Conservation (phyloP, 2,888 invertebrate genomes). For the Lycophotia porphyrea region DNA sequence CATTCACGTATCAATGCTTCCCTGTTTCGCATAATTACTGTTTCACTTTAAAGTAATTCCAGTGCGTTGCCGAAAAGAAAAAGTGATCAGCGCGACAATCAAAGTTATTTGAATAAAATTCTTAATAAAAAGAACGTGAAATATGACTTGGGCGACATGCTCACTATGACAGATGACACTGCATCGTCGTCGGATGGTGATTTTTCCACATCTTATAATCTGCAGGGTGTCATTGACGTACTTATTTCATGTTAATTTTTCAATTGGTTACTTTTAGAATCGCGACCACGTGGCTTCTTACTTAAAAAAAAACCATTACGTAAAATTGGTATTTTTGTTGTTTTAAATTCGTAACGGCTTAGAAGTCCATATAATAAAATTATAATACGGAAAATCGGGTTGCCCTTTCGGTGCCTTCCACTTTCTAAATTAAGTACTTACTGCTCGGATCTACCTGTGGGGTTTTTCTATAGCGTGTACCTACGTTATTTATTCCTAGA, state of each 20-base stretch:
- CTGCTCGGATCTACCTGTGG: background rate
- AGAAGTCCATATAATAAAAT: background rate
- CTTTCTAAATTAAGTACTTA: background rate
- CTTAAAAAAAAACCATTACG: background rate
- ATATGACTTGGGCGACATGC: background rate
- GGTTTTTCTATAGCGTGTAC: constrained; percentile 1
- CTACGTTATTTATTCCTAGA: background rate
- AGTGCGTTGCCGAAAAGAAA: background rate
- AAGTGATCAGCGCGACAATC: constrained; percentile 1
- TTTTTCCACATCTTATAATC: background rate
- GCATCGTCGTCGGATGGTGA: background rate
- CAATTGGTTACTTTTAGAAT: background rate
- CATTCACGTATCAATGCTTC: background rate
- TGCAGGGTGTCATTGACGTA: background rate
- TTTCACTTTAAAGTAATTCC: background rate
- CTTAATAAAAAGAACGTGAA: background rate
- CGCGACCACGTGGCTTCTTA: background rate
- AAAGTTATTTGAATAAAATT: background rate
- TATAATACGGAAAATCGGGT: background rate
- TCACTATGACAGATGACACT: background rate
- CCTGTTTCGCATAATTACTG: background rate
- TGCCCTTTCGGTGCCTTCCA: background rate
- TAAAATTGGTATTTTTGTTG: background rate
- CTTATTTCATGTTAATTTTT: background rate
- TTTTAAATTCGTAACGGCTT: background rate